These are phyloP conservation scores for Zaprionus taronus DNA, from an alignment of 1,140 invertebrate genomes.

Conservation along the genomic window DNA sequence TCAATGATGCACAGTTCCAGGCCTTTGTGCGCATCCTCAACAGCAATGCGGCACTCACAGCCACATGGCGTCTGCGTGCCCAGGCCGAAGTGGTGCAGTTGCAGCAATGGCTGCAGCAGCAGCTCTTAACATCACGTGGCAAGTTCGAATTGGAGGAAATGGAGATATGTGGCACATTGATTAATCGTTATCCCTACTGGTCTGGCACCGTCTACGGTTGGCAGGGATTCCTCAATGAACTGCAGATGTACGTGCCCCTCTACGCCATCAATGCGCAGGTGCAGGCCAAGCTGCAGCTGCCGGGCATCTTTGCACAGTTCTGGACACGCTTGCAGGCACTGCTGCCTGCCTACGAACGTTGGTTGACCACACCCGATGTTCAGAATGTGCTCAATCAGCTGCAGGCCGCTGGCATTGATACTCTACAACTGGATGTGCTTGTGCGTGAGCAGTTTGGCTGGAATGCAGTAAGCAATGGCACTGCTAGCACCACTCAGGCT, in stretches of 20 bases:
- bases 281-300: constrained; percentile 58
- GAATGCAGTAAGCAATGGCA: constrained; percentile 46
- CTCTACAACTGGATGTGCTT: constrained; percentile 52
- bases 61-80: constrained; percentile 62
- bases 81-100: constrained; percentile 73
- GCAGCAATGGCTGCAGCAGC: constrained; percentile 64
- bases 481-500: constrained; percentile 27
- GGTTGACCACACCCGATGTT: constrained; percentile 52
- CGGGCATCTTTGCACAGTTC: constrained; percentile 71
- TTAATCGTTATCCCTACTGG: constrained; percentile 72
- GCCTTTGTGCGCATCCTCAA: constrained; percentile 69
- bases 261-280: constrained; percentile 61
- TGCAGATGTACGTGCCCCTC: constrained; percentile 64
- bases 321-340: constrained; percentile 59
- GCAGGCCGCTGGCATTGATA: constrained; percentile 62
- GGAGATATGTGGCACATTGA: constrained; percentile 53
- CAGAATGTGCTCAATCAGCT: constrained; percentile 58
- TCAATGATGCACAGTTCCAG: constrained; percentile 79
- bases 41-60: constrained; percentile 57
- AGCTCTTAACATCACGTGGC: constrained; percentile 58
- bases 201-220: constrained; percentile 68
- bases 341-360: constrained; percentile 68
- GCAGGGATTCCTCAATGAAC: constrained; percentile 75
- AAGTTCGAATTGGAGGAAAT: constrained; percentile 64
- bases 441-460: constrained; percentile 71